These are phyloP conservation scores for Mesitornis unicolor DNA, from an alignment of 2,113 vertebrate genomes.

Conservation along the genomic window DNA sequence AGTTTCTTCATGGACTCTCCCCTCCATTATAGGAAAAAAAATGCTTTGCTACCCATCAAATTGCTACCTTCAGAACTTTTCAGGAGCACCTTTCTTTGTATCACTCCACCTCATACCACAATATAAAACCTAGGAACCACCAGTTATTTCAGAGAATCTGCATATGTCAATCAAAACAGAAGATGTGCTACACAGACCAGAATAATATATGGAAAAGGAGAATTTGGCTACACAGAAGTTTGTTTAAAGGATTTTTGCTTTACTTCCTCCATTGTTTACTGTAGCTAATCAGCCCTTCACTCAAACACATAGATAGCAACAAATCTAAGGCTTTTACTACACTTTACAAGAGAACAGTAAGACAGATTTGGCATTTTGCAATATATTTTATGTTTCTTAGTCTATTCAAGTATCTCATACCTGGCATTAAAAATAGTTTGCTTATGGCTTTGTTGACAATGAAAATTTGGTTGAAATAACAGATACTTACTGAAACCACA, in stretches of 20 bases:
- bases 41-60: neutral
- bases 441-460: neutral
- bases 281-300: neutral
- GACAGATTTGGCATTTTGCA: neutral
- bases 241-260: neutral
- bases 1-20: neutral
- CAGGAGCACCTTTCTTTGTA: neutral
- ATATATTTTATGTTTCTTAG: neutral
- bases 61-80: neutral
- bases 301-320: neutral
- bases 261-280: neutral
- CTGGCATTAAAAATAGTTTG: neutral
- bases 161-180: neutral
- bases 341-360: neutral
- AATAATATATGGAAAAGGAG: neutral
- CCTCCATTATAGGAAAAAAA: neutral
- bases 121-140: neutral
- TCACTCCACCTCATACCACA: neutral
- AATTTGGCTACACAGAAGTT: neutral
- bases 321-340: neutral
- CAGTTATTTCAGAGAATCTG: neutral
- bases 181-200: neutral
- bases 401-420: neutral
- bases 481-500: slow-evolving; percentile 93
- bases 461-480: neutral